These are phyloP conservation scores for Branchellion lobata DNA, from an alignment of 2,888 invertebrate species.

Conservation along the genomic window DNA sequence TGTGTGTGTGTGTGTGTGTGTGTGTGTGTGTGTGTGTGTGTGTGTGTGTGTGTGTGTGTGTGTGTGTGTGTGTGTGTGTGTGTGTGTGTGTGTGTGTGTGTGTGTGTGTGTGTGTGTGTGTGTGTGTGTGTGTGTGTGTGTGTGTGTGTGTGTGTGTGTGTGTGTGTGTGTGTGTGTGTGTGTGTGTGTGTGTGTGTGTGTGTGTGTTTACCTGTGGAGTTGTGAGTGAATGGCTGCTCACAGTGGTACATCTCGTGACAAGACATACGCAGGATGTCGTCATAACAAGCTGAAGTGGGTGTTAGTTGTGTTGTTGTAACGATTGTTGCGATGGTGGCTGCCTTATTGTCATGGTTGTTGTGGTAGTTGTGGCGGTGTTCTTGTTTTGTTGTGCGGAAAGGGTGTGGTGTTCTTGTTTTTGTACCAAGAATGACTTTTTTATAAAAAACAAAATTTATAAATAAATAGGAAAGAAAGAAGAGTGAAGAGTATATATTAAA, in stretches of 20 bases:
- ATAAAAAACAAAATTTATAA: no score
- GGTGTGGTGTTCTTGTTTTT: no score
- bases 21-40: not conserved
- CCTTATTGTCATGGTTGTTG: no score
- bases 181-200: not conserved
- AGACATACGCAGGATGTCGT: not conserved
- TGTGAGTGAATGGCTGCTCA: not conserved
- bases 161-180: not conserved
- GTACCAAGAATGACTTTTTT: no score
- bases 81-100: not conserved
- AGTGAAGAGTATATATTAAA: no score
- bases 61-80: not conserved
- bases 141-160: not conserved
- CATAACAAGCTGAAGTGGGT: not conserved
- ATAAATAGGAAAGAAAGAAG: no score
- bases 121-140: not conserved
- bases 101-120: not conserved
- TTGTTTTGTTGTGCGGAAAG: no score
- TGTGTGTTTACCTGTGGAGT: not conserved
- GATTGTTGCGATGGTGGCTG: no score
- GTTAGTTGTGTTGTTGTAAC: not conserved
- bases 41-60: not conserved
- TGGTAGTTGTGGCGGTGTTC: no score
- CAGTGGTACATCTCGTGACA: constrained; percentile 6
- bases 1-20: not conserved